Percentiles rank a stretch among this genome's conserved stretches.
Conservation (phyloP, 2,888 invertebrate genomes). For the Pyrgus malvae region DNA sequence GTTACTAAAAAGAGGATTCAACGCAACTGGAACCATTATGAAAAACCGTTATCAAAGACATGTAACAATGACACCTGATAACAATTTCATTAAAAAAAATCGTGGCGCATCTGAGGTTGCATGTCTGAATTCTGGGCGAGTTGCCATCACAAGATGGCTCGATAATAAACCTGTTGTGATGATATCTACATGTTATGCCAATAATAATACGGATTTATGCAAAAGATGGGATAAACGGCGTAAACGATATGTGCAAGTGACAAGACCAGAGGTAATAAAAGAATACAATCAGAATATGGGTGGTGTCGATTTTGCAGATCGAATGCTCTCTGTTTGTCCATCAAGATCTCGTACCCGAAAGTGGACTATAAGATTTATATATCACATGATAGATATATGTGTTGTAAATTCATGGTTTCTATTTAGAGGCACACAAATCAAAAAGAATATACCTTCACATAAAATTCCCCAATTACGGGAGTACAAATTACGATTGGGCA, state of each 20-base stretch:
- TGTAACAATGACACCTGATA: too few species aligned
- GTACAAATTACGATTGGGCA: background rate
- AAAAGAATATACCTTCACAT: background rate
- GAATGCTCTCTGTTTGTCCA: conserved; percentile 25
- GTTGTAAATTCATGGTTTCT: too few species aligned
- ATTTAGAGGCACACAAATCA: background rate
- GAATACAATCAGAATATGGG: conserved; percentile 28
- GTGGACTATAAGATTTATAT: conserved; percentile 8
- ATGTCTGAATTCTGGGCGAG: too few species aligned
- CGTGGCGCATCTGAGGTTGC: too few species aligned
- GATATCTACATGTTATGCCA: conserved; percentile 24
- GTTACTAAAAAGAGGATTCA: too few species aligned
- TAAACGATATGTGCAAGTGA: conserved; percentile 20
- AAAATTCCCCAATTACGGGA: background rate
- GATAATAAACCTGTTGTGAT: conserved; percentile 31
- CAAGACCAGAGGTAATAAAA: conserved; percentile 28
- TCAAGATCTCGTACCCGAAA: conserved; percentile 10
- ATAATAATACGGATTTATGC: conserved; percentile 27
- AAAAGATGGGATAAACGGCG: conserved; percentile 12
- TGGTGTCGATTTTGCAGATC: conserved; percentile 29
- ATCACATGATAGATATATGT: too few species aligned
- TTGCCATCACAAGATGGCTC: conserved; percentile 29
- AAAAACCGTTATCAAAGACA: too few species aligned
- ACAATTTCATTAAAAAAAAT: too few species aligned
- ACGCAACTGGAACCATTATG: too few species aligned